Conservation (phyloP, 1,140 invertebrate species). For the Paraescarpia echinospica region DNA sequence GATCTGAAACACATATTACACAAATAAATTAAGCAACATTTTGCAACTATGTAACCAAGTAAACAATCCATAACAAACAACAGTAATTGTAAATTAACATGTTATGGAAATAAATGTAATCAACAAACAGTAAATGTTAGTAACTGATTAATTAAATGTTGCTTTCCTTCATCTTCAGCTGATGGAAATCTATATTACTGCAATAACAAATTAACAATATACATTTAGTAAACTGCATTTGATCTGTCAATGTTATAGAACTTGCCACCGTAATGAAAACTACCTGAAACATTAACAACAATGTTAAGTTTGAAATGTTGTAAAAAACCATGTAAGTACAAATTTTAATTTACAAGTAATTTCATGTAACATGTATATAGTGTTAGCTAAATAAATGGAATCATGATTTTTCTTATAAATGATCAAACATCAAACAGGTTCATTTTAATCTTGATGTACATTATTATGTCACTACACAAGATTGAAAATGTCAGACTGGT, state of each 20-base stretch:
- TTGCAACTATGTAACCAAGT: background rate
- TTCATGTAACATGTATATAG: no score
- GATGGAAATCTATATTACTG: background rate
- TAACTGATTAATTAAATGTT: background rate
- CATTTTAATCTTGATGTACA: no score
- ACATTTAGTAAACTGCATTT: background rate
- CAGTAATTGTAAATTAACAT: background rate
- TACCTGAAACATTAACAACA: background rate
- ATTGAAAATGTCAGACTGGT: no score
- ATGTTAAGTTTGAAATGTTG: no score
- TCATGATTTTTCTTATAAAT: no score
- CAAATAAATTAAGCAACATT: background rate
- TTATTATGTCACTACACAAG: no score
- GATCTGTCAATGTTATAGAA: background rate
- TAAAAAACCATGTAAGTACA: no score
- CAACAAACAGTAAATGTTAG: background rate
- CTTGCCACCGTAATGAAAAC: background rate
- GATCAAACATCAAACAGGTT: no score
- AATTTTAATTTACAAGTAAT: no score
- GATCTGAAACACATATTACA: background rate
- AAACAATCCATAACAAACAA: background rate
- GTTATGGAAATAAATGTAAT: background rate
- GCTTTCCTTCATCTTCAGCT: background rate
- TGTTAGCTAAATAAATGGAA: no score
- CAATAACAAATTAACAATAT: background rate